Evolutionary conservation across 2,888 invertebrate species (phyloP).

Genomic region (Ormia ochracea): DNA sequence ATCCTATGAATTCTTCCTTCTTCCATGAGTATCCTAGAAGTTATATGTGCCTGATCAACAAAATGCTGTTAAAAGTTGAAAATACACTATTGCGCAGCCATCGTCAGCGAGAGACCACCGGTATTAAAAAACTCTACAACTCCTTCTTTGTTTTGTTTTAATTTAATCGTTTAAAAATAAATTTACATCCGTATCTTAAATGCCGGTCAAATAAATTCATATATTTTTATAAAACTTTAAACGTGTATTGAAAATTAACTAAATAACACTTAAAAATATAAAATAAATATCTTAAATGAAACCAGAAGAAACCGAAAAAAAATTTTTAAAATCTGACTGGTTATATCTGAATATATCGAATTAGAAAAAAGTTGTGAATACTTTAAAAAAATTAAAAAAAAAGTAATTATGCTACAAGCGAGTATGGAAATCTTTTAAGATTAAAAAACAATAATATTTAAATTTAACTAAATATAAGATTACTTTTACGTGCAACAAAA

Average conservation of each 20-base stretch:
- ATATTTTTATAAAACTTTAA: slow-evolving; percentile 39
- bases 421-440: neutral
- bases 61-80: slow-evolving; percentile 85
- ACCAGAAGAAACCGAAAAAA: slow-evolving; percentile 20
- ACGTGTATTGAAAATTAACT: slow-evolving; percentile 30
- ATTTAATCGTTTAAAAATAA: slow-evolving; percentile 72
- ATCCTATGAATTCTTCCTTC: slow-evolving; percentile 68
- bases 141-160: slow-evolving; percentile 92
- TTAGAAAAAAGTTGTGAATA: slow-evolving; percentile 10
- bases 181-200: slow-evolving; percentile 40
- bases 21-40: slow-evolving; percentile 74
- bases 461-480: too few relatives aligned
- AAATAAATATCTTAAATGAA: slow-evolving; percentile 33
- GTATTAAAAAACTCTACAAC: slow-evolving; percentile 91
- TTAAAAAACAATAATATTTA: neutral
- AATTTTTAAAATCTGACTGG: slow-evolving; percentile 5
- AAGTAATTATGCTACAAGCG: slow-evolving; percentile 11
- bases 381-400: slow-evolving; percentile 13
- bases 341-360: neutral
- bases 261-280: slow-evolving; percentile 12
- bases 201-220: slow-evolving; percentile 37
- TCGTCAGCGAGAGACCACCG: slow-evolving; percentile 89
- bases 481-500: neutral
- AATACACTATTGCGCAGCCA: slow-evolving; percentile 88
- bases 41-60: slow-evolving; percentile 77